Evolutionary conservation across 2,113 vertebrate species (phyloP).

Genomic region (Saccopteryx bilineata): DNA sequence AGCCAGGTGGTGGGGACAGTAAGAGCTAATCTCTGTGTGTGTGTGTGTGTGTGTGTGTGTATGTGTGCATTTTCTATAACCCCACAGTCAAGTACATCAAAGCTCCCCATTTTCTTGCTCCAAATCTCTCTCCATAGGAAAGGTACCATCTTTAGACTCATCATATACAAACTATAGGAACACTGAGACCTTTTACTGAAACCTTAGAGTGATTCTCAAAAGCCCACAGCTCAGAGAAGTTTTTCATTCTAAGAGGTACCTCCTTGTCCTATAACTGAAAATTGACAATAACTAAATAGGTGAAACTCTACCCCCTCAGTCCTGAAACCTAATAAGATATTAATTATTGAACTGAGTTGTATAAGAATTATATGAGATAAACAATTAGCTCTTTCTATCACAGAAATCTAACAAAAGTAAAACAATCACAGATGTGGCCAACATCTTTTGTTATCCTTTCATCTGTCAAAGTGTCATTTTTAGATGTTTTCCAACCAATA

Average conservation of each 20-base stretch:
- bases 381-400: not conserved
- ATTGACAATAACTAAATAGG: not conserved
- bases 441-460: not conserved
- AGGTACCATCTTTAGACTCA: not conserved
- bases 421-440: not conserved
- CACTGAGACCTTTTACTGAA: not conserved
- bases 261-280: not conserved
- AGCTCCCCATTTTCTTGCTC: not conserved
- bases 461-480: not conserved
- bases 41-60: rapidly evolving
- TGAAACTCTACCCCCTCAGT: not conserved
- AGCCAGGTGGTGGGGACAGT: rapidly evolving
- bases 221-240: not conserved
- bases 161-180: not conserved
- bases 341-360: conserved; percentile 17
- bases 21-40: rapidly evolving
- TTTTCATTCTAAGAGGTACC: not conserved
- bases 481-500: not conserved
- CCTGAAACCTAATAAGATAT: not conserved
- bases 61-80: not conserved
- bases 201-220: not conserved
- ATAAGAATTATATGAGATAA: not conserved
- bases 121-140: not conserved
- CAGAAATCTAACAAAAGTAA: conserved; percentile 2
- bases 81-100: not conserved